phyloP scores from a whole-genome alignment of 2,888 invertebrate species.

The Scotopteryx bipunctaria region DNA sequence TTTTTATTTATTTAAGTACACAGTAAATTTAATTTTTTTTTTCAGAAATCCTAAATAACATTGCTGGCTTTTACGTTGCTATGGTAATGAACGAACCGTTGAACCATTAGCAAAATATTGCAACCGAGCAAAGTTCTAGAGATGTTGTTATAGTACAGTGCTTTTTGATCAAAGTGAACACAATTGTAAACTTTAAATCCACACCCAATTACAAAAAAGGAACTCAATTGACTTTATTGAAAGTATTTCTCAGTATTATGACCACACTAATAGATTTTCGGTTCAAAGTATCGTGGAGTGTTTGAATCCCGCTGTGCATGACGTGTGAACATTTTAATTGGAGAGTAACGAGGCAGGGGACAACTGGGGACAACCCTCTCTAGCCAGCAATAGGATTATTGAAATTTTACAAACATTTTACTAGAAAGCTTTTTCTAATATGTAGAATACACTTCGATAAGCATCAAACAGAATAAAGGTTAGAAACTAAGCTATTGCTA shows the following conservation, averaged over 20 bases:
- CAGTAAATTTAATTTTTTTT: no score
- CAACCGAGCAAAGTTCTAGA: no score
- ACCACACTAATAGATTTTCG: conserved; percentile 45
- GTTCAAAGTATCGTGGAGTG: conserved; percentile 41
- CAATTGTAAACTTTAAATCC: conserved; percentile 18
- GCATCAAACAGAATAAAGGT: no score
- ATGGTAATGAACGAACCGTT: no score
- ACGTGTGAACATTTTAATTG: conserved; percentile 82
- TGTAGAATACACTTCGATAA: not conserved
- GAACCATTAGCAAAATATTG: no score
- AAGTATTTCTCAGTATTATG: conserved; percentile 43
- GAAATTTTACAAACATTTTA: conserved; percentile 6
- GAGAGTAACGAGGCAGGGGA: conserved; percentile 44
- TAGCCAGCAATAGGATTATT: conserved; percentile 28
- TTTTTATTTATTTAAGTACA: no score
- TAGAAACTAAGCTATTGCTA: no score
- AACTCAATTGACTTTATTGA: conserved; percentile 45
- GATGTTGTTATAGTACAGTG: no score
- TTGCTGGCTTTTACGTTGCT: no score
- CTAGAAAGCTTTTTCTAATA: not conserved
- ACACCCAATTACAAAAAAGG: conserved; percentile 40
- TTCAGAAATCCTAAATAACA: no score
- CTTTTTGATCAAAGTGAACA: no score
- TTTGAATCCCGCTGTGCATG: conserved; percentile 63
- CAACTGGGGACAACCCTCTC: conserved; percentile 56